phyloP scores from a whole-genome alignment of 2,888 invertebrate genomes.

The Bimastos eiseni region DNA sequence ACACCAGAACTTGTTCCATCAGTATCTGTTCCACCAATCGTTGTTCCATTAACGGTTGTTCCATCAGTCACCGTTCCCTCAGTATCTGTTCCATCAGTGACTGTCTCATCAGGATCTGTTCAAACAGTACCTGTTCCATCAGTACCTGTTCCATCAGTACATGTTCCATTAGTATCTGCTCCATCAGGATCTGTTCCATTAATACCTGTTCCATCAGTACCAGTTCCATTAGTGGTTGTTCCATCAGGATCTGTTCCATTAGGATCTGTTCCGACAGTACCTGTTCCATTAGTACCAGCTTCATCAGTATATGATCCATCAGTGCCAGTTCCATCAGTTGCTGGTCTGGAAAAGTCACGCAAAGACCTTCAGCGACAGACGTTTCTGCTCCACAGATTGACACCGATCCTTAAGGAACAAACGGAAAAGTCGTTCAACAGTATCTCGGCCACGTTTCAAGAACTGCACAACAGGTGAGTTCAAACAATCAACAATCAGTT shows the following conservation, averaged over 20 bases:
- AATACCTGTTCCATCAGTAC: too few species aligned
- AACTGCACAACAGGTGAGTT: background rate
- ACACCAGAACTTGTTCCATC: background rate
- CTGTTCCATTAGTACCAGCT: background rate
- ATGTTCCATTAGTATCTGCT: too few species aligned
- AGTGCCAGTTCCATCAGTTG: background rate
- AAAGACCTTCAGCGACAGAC: slow-evolving; percentile 7
- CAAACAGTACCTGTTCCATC: too few species aligned
- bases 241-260: too few species aligned
- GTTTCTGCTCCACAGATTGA: background rate
- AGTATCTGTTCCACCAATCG: background rate
- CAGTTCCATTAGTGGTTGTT: too few species aligned
- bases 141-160: too few species aligned
- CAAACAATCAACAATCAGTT: background rate
- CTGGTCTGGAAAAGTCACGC: slow-evolving; percentile 1
- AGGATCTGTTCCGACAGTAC: background rate
- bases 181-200: too few species aligned
- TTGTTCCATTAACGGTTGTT: background rate
- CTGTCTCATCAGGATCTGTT: too few species aligned
- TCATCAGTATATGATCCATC: background rate
- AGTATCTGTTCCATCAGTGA: too few species aligned
- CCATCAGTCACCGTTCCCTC: background rate
- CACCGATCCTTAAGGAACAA: background rate
- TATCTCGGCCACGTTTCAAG: background rate
- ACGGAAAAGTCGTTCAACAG: background rate